These are phyloP conservation scores for Drosophila albomicans DNA, from an alignment of 1,140 invertebrate genomes.

Conservation along the genomic window DNA sequence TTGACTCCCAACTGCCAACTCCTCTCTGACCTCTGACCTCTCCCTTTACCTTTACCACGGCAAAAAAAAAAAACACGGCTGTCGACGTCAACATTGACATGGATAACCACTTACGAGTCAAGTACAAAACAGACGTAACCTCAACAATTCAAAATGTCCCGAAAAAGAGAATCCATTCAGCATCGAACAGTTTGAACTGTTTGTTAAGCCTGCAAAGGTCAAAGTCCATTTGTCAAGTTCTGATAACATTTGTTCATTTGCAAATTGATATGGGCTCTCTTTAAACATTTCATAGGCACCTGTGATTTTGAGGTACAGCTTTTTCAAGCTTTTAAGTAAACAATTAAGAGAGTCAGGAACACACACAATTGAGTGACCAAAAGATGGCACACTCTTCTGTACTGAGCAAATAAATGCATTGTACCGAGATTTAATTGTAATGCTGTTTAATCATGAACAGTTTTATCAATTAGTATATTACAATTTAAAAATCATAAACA, in stretches of 20 bases:
- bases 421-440: too few species aligned
- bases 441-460: too few species aligned
- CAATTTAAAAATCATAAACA: too few species aligned
- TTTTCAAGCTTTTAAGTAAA: too few species aligned
- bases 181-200: conserved; percentile 5
- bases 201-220: not conserved
- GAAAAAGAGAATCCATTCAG: not conserved
- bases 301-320: too few species aligned
- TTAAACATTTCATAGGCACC: too few species aligned
- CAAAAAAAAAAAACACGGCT: conserved; percentile 11
- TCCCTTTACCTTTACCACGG: conserved; percentile 1
- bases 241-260: conserved; percentile 1
- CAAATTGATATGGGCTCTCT: not conserved
- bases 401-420: too few species aligned
- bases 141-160: conserved; percentile 32
- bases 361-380: too few species aligned
- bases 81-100: conserved; percentile 66
- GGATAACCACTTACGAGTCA: conserved; percentile 72
- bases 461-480: too few species aligned
- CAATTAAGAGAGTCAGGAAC: too few species aligned
- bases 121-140: conserved; percentile 36
- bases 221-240: conserved; percentile 10
- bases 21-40: conserved; percentile 1
- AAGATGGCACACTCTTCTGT: too few species aligned
- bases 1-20: not conserved